Base-by-base conservation (phyloP, 2,888 invertebrate genomes). In the Pristionchus exspectatus region DNA sequence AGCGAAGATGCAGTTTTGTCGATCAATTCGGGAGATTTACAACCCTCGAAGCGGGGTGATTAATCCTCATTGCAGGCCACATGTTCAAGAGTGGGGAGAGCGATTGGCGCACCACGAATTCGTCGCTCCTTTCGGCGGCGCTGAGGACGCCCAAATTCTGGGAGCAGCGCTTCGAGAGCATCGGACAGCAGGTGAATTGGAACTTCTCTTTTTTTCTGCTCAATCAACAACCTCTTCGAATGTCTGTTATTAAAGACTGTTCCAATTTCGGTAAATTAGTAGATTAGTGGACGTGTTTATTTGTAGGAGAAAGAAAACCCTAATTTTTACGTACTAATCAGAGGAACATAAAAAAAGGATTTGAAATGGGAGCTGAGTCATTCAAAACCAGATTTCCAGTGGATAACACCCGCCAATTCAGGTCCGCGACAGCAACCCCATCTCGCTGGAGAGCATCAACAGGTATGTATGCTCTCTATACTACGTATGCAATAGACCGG, bases 71-170 rank as follows among this genome's bases (percentile, higher is more conserved):
- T 24, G 10, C 66, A 89, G 94, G 94, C 21, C 93, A 95, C 90
- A 93, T 95, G 93, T 95, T 95, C 90, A 93, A 93, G 14, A 93
- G 90, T 90, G 91, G 90, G 18, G 92, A 92, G 44, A 50, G 90
- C 3, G 92, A 93, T 81, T 94, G 93, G 93, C 91, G 95, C 87
- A 91, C 92, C 44, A 93, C 93, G 27, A 92, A 92, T 38, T 93
- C 94, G 16, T 94, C 94, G 5, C 93, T 93, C 66, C 89, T 95
- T 90, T 94, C 94, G 59, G 94, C 95, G 0, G 94, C 95, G 18
- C 91, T 95, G 56, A 90, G 95, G 30, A 95, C 95, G 16, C 94
- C 95, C 38, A 94, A 94, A 63, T 95, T 95, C 90, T 95, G 95
- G 94, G 94, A 94, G 86, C 94, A 95, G 77, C 91, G 95, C 63